Percentiles rank a stretch among this genome's conserved stretches.
Evolutionary conservation across 2,797 vertebrate genomes (phyloP).

Genomic region (Gadopsis marmoratus): DNA sequence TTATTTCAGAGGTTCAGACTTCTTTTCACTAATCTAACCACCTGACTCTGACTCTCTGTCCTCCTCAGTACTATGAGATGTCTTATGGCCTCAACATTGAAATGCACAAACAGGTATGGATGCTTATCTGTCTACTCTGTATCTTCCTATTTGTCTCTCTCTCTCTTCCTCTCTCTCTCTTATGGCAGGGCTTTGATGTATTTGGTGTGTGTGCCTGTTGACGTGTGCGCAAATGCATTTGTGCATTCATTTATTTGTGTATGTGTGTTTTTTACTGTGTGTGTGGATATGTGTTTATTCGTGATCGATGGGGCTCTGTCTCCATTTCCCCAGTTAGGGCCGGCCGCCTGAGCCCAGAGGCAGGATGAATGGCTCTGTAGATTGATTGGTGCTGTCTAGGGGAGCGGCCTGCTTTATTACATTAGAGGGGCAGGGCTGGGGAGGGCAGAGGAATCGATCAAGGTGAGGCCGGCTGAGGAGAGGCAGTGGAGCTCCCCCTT

Average conservation of each 20-base stretch:
- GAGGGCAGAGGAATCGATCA: slow-evolving; percentile 94
- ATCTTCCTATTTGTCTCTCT: slow-evolving; percentile 43
- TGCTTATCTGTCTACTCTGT: slow-evolving; percentile 37
- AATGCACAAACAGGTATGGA: slow-evolving; percentile 94
- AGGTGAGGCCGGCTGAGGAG: slow-evolving; percentile 80
- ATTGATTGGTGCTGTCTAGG: slow-evolving; percentile 96
- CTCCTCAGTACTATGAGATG: slow-evolving; percentile 96
- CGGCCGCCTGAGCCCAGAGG: slow-evolving; percentile 94
- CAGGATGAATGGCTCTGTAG: slow-evolving; percentile 96
- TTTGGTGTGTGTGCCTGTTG: slow-evolving; percentile 63
- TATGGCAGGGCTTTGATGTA: slow-evolving; percentile 62
- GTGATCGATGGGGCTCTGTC: slow-evolving; percentile 94
- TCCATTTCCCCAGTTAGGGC: slow-evolving; percentile 95
- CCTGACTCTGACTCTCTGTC: slow-evolving; percentile 43
- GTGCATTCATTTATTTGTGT: slow-evolving; percentile 76
- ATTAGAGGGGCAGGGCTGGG: slow-evolving; percentile 94
- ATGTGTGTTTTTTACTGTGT: slow-evolving; percentile 13
- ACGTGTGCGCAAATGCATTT: slow-evolving; percentile 49
- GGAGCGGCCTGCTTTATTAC: slow-evolving; percentile 96
- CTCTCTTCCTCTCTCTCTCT: slow-evolving; percentile 20
- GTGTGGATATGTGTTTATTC: slow-evolving; percentile 83
- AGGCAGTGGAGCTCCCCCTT: slow-evolving; percentile 59
- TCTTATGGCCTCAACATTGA: slow-evolving; percentile 98
- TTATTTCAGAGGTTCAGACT: not conserved
- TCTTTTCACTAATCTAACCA: slow-evolving; percentile 25